A percentile compares a stretch with the other conserved stretches of the same genome.
Conservation (phyloP, 1,140 invertebrate genomes). For the Diachasmimorpha longicaudata region DNA sequence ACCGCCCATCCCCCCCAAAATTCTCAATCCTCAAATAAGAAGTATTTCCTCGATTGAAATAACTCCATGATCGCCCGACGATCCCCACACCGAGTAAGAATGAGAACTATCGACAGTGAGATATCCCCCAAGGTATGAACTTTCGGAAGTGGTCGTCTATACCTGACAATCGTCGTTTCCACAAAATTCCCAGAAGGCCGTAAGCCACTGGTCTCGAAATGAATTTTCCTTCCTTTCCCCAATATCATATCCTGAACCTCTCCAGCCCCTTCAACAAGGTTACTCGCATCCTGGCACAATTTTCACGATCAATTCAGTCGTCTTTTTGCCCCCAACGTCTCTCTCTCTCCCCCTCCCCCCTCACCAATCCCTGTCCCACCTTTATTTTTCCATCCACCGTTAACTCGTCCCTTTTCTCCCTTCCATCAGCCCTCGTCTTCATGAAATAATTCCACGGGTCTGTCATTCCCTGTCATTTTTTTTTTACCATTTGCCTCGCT, state of each 20-base stretch:
- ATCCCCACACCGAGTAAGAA: not conserved
- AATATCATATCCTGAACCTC: not conserved
- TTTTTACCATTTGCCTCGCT: not conserved
- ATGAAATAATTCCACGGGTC: slow-evolving; percentile 11
- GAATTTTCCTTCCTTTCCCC: slow-evolving; percentile 5
- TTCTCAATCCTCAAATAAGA: no score
- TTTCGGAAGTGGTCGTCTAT: not conserved
- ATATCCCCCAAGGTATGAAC: not conserved
- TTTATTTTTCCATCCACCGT: not conserved
- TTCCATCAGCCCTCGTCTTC: not conserved
- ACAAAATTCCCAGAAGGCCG: not conserved
- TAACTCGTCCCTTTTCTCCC: no score
- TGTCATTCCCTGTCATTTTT: not conserved
- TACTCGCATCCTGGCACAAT: slow-evolving; percentile 1
- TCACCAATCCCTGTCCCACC: not conserved
- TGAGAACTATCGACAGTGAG: not conserved
- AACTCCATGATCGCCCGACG: no score
- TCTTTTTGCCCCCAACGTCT: not conserved
- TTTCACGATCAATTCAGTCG: slow-evolving; percentile 20
- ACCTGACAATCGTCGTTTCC: slow-evolving; percentile 12
- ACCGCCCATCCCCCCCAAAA: no score
- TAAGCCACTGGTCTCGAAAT: not conserved
- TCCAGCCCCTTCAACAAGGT: not conserved
- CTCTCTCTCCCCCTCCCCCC: not conserved
- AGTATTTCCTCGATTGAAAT: no score